Evolutionary conservation across 1,140 invertebrate genomes (phyloP).

Genomic region (Vanessa atalanta): DNA sequence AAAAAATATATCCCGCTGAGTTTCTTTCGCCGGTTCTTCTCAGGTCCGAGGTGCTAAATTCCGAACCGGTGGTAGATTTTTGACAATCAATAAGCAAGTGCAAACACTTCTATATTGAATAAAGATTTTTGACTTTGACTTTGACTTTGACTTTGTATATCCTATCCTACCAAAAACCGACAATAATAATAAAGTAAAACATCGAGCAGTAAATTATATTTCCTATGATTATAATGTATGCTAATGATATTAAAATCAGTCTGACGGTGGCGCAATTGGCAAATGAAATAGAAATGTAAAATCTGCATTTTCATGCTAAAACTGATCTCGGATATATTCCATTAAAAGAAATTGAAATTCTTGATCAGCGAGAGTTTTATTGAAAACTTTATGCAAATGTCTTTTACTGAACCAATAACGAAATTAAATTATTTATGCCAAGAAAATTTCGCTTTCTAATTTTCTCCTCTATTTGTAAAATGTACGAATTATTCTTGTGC

Average conservation of each 20-base stretch:
- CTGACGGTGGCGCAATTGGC: constrained; percentile 23
- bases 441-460: constrained; percentile 9
- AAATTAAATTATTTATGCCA: constrained; percentile 28
- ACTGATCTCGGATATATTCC: constrained; percentile 32
- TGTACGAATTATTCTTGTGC: neutral
- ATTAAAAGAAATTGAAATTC: constrained; percentile 35
- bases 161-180: neutral
- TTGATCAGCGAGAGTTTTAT: constrained; percentile 26
- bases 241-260: constrained; percentile 32
- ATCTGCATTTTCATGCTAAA: constrained; percentile 34
- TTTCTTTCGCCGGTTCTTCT: too few species aligned
- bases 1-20: too few species aligned
- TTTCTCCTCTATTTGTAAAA: constrained; percentile 4
- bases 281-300: constrained; percentile 33
- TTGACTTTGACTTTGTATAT: too few species aligned
- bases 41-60: too few species aligned
- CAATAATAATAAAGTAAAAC: constrained; percentile 5
- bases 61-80: too few species aligned
- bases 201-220: constrained; percentile 10
- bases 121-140: too few species aligned
- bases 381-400: constrained; percentile 31
- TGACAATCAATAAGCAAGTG: too few species aligned
- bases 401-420: constrained; percentile 20
- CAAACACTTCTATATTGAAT: too few species aligned
- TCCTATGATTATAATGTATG: constrained; percentile 28